Percentiles rank a stretch among this genome's conserved stretches.
phyloP scores from a whole-genome alignment of 2,113 vertebrate genomes.

The Menura novaehollandiae region DNA sequence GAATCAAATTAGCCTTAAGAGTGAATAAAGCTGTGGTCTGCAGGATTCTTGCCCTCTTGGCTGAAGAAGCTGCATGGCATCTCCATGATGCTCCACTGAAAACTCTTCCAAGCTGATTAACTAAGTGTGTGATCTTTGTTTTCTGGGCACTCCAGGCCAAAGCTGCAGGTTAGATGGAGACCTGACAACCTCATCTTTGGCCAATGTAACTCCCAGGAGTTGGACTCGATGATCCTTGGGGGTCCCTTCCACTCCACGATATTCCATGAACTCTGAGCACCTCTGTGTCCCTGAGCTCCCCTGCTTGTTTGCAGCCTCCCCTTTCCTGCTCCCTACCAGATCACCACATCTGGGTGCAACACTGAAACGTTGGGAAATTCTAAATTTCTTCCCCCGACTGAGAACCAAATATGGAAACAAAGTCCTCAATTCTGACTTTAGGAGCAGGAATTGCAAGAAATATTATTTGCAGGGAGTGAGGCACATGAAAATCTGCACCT shows the following conservation, averaged over 20 bases:
- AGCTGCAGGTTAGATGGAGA: too few species aligned
- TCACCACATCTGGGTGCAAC: not conserved
- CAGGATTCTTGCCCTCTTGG: too few species aligned
- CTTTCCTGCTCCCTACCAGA: not conserved
- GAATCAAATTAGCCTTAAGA: not conserved
- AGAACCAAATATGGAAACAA: not conserved
- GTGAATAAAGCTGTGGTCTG: not conserved
- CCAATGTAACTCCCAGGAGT: not conserved
- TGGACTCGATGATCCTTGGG: not conserved
- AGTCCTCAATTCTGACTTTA: not conserved
- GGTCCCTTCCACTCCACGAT: not conserved
- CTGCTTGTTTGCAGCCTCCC: not conserved
- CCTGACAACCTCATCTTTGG: not conserved
- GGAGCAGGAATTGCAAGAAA: not conserved
- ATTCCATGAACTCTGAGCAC: not conserved
- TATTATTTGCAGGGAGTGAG: not conserved
- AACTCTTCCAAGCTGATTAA: too few species aligned
- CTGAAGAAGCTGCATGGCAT: not conserved
- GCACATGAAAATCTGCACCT: not conserved
- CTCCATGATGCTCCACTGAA: too few species aligned
- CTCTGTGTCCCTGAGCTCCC: rapidly evolving
- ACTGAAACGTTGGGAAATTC: rapidly evolving
- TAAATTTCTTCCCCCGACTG: not conserved
- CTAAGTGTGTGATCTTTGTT: too few species aligned
- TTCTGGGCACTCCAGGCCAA: too few species aligned